Percentiles rank a stretch among this genome's conserved stretches.
Conservation (phyloP, 2,113 vertebrate species). For the Fukomys damarensis region DNA sequence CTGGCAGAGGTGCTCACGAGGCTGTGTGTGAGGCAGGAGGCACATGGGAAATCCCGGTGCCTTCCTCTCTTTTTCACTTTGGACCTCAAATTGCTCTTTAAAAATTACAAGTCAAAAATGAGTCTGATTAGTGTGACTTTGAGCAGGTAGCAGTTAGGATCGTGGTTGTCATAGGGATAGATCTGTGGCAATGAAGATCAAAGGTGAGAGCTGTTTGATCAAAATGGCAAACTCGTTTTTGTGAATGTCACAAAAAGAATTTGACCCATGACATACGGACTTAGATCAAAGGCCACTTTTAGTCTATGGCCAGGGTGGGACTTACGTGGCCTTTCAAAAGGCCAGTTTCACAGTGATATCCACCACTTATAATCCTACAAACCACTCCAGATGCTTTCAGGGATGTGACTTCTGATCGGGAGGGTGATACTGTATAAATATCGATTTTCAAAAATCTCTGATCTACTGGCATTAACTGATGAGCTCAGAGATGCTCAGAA, state of each 20-base stretch:
- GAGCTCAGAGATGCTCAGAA: conserved; percentile 62
- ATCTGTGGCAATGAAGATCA: neutral
- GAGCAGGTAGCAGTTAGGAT: neutral
- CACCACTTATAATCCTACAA: conserved; percentile 42
- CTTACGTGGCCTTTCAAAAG: conserved; percentile 28
- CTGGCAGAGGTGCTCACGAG: no score
- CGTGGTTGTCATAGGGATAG: conserved; percentile 14
- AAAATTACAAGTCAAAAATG: neutral
- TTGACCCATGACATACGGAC: neutral
- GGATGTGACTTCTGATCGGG: conserved; percentile 65
- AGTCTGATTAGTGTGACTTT: neutral
- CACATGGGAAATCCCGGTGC: neutral
- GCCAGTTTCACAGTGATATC: neutral
- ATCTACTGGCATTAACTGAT: conserved; percentile 65
- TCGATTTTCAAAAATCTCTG: conserved; percentile 71
- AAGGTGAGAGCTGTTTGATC: neutral
- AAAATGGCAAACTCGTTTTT: neutral
- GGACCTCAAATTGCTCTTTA: neutral
- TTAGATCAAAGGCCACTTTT: conserved; percentile 38
- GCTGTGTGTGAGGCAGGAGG: neutral
- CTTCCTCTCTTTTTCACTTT: neutral
- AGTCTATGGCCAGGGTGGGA: conserved; percentile 6
- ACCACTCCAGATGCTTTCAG: conserved; percentile 56
- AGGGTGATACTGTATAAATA: conserved; percentile 76
- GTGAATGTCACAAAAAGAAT: conserved; percentile 62